phyloP scores from a whole-genome alignment of 2,797 vertebrate genomes.

The Malacoctenus gilli region DNA sequence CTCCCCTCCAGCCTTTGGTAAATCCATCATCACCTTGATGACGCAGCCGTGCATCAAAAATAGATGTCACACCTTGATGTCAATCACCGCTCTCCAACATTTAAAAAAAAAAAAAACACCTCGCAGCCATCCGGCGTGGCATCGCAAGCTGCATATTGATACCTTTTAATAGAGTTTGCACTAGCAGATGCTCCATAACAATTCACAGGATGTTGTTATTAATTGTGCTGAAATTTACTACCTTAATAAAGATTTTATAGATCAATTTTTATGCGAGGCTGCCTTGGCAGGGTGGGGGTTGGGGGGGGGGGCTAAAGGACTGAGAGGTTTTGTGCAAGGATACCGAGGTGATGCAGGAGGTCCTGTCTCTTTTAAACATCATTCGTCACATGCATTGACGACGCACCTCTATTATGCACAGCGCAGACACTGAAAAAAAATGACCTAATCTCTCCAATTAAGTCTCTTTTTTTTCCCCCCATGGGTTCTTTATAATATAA shows the following conservation, averaged over 20 bases:
- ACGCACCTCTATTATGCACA: conserved; percentile 14
- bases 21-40: conserved; percentile 77
- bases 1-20: conserved; percentile 62
- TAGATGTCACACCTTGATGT: conserved; percentile 70
- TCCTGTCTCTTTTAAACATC: conserved; percentile 20
- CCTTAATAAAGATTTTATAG: conserved; percentile 82
- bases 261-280: conserved; percentile 69
- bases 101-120: conserved; percentile 75
- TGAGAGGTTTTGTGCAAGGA: conserved; percentile 23
- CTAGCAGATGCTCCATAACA: conserved; percentile 78
- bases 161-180: conserved; percentile 65
- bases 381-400: conserved; percentile 13
- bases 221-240: conserved; percentile 79
- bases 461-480: conserved; percentile 17
- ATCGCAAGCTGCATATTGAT: conserved; percentile 66
- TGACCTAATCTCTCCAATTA: conserved; percentile 48
- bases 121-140: conserved; percentile 52
- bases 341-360: conserved; percentile 17
- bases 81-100: conserved; percentile 74
- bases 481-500: conserved; percentile 27
- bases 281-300: conserved; percentile 40
- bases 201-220: conserved; percentile 79
- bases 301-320: conserved; percentile 42
- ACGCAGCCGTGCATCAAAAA: conserved; percentile 71
- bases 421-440: conserved; percentile 36